Percentiles rank a stretch among this genome's conserved stretches.
Conservation (phyloP, 2,797 vertebrate genomes). For the Coendou prehensilis region DNA sequence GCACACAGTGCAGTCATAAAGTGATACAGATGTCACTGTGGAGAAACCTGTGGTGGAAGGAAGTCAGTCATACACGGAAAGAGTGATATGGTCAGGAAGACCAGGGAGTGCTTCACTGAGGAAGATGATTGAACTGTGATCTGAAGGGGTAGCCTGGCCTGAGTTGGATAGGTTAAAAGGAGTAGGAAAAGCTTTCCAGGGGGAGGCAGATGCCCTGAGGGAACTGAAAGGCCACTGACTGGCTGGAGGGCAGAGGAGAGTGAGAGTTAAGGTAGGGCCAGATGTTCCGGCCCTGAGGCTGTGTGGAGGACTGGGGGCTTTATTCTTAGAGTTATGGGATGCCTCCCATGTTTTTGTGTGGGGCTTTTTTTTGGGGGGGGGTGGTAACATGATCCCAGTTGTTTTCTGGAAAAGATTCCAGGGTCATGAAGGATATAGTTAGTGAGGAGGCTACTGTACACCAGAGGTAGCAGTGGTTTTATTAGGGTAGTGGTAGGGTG, state of each 20-base stretch:
- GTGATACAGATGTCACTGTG: background rate
- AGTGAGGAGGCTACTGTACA: background rate
- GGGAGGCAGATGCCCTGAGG: background rate
- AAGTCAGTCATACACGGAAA: background rate
- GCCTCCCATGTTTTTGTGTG: background rate
- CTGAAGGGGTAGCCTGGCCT: background rate
- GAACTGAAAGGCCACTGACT: background rate
- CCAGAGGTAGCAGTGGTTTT: background rate
- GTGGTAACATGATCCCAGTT: background rate
- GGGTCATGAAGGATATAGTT: background rate
- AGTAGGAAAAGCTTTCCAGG: background rate
- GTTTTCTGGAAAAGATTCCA: background rate
- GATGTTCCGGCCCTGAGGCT: too few species aligned
- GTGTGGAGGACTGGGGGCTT: background rate
- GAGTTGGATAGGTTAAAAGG: background rate
- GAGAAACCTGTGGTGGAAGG: background rate
- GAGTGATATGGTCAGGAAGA: background rate
- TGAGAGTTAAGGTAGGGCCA: background rate
- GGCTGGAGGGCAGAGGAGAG: background rate
- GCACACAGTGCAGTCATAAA: background rate
- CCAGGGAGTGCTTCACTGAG: background rate
- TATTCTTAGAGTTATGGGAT: background rate
- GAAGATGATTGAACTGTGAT: background rate
- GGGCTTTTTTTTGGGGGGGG: background rate
- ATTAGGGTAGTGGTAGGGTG: background rate